phyloP scores from a whole-genome alignment of 2,113 vertebrate species.

The Tragelaphus strepsiceros region DNA sequence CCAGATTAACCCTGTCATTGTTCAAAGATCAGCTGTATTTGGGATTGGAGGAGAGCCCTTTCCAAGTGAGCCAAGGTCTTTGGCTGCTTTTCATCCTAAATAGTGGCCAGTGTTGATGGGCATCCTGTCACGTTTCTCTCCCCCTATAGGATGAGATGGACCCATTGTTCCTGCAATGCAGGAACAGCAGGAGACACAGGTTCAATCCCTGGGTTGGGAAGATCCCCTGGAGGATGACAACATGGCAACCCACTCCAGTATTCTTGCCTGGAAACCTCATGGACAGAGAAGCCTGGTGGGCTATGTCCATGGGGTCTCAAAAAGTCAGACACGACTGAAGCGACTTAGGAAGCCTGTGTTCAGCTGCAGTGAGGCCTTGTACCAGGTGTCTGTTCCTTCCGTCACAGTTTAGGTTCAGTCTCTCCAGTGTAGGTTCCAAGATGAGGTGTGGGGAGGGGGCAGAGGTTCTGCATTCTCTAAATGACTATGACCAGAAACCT shows the following conservation, averaged over 20 bases:
- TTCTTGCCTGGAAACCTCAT: no score
- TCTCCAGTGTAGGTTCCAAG: not conserved
- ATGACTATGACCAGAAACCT: not conserved
- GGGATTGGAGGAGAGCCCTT: not conserved
- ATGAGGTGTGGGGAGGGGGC: not conserved
- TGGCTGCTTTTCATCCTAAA: not conserved
- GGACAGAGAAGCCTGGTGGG: no score
- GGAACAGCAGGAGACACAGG: no score
- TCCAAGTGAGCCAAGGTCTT: not conserved
- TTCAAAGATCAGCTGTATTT: not conserved
- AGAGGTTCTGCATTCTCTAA: not conserved
- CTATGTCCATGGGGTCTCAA: no score
- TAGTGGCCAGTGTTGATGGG: not conserved
- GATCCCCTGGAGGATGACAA: no score
- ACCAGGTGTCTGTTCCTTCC: not conserved
- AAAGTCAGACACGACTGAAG: no score
- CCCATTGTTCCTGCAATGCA: no score
- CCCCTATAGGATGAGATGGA: not conserved
- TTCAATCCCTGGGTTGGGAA: no score
- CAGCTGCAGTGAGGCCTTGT: not conserved
- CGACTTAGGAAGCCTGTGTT: no score
- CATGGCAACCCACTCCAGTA: no score
- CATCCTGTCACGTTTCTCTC: not conserved
- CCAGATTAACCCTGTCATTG: not conserved
- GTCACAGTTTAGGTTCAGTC: not conserved